A percentile compares a stretch with the other conserved stretches of the same genome.
Evolutionary conservation across 2,797 vertebrate genomes (phyloP).

Genomic region (Mormyrus proboscirostris): DNA sequence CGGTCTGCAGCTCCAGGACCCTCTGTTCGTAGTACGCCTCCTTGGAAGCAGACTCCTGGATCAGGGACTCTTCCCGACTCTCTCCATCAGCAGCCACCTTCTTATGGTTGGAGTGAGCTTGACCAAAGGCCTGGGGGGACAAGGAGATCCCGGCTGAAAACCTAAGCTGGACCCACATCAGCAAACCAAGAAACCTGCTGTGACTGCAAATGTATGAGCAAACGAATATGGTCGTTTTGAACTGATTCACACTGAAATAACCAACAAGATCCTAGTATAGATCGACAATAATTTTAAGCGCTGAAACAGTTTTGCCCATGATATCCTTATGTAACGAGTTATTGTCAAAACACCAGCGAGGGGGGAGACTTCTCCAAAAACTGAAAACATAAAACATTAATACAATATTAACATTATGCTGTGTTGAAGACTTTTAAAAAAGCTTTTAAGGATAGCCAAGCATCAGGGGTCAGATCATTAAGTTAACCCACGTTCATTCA

Average conservation of each 20-base stretch:
- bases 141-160: neutral
- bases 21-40: slow-evolving; percentile 90
- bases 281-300: neutral
- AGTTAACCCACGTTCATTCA: neutral
- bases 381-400: neutral
- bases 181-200: neutral
- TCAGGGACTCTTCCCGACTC: slow-evolving; percentile 88
- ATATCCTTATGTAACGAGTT: neutral
- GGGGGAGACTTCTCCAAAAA: neutral
- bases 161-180: neutral
- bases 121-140: slow-evolving; percentile 79
- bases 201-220: neutral
- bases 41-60: slow-evolving; percentile 88
- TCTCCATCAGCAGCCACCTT: slow-evolving; percentile 91
- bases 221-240: neutral
- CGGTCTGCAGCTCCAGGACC: slow-evolving; percentile 84
- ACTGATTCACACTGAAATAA: neutral
- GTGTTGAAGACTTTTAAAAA: neutral
- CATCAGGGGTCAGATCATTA: neutral
- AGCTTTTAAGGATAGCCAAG: neutral
- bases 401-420: neutral
- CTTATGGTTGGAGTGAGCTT: slow-evolving; percentile 89
- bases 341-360: neutral
- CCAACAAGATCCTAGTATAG: neutral
- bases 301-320: neutral